Evolutionary conservation across 1,140 invertebrate genomes (phyloP).

Genomic region (Meloidogyne exigua): DNA sequence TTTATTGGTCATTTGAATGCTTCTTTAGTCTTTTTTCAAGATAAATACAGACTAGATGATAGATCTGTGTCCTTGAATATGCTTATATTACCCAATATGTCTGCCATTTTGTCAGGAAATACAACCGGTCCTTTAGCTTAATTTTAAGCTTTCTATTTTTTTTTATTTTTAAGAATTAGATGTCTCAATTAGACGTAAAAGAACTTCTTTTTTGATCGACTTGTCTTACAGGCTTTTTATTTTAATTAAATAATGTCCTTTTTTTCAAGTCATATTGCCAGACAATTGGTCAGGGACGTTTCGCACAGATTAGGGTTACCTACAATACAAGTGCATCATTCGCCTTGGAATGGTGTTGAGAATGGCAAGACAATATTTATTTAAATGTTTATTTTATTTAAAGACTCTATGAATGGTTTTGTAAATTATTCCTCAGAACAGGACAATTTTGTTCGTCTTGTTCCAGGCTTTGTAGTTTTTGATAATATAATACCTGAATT

Average conservation of each 20-base stretch:
- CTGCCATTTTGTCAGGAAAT: neutral
- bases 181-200: neutral
- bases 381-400: neutral
- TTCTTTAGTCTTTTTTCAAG: constrained; percentile 38
- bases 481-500: constrained; percentile 48
- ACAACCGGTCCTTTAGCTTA: neutral
- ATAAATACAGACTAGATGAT: constrained; percentile 26
- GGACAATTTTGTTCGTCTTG: constrained; percentile 42
- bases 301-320: constrained; percentile 13
- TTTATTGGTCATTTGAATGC: constrained; percentile 34
- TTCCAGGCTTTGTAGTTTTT: constrained; percentile 45
- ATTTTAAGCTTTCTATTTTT: neutral
- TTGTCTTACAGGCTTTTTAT: neutral
- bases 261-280: neutral
- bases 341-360: constrained; percentile 25
- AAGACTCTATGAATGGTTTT: constrained; percentile 2
- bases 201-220: constrained; percentile 12
- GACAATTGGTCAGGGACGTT: neutral
- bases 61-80: constrained; percentile 5
- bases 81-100: neutral
- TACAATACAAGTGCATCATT: constrained; percentile 31
- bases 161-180: neutral
- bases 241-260: neutral
- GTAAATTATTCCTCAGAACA: neutral
- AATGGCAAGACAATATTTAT: constrained; percentile 7